A percentile compares a stretch with the other conserved stretches of the same genome.
These are phyloP conservation scores for Philypnodon macrostomus DNA, from an alignment of 2,797 vertebrate species.

Conservation along the genomic window DNA sequence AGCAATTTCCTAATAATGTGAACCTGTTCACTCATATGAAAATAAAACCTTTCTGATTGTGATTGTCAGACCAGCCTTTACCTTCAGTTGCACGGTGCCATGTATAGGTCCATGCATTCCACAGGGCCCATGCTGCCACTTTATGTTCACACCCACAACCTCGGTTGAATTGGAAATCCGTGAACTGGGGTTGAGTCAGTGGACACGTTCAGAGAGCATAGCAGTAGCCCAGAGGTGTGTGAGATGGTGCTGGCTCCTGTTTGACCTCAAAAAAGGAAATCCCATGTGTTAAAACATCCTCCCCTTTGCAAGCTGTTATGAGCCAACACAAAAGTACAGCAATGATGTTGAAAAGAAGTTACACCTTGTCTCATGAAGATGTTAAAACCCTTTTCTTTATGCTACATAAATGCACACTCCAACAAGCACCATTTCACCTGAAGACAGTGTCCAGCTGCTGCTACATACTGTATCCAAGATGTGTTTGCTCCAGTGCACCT, in stretches of 20 bases:
- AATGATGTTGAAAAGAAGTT: conserved; percentile 25
- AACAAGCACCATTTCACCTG: conserved; percentile 14
- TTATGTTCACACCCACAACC: neutral
- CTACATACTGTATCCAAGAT: conserved; percentile 13
- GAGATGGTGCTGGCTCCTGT: conserved; percentile 34
- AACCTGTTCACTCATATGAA: no score
- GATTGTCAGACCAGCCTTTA: no score
- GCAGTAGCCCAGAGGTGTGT: conserved; percentile 14
- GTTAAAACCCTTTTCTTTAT: neutral
- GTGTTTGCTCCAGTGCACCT: conserved; percentile 19
- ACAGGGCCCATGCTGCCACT: neutral
- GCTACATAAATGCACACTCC: conserved; percentile 9
- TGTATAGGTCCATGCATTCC: neutral
- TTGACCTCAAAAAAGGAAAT: conserved; percentile 32
- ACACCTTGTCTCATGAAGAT: conserved; percentile 2
- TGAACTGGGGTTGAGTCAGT: no score
- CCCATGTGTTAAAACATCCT: neutral
- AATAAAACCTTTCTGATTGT: no score
- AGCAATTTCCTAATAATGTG: no score
- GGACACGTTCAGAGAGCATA: no score
- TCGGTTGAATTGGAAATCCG: neutral
- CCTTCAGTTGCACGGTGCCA: neutral
- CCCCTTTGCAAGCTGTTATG: conserved; percentile 24
- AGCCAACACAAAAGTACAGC: conserved; percentile 17
- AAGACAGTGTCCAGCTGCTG: conserved; percentile 31